Evolutionary conservation across 1,140 invertebrate genomes (phyloP).

Genomic region (Formica selysi): DNA sequence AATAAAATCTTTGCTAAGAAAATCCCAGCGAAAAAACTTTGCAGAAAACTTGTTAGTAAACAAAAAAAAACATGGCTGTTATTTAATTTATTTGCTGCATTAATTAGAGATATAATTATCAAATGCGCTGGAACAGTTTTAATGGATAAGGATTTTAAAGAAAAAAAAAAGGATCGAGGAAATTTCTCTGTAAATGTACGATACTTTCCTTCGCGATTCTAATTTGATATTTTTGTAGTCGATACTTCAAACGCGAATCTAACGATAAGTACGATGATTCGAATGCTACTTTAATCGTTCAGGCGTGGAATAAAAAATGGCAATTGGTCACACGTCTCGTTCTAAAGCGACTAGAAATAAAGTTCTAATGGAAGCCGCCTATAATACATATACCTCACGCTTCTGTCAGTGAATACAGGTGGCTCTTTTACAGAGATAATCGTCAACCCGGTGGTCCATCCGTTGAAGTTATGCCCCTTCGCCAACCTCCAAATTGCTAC

Average conservation of each 20-base stretch:
- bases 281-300: background rate
- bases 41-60: too few relatives aligned
- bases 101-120: conserved; percentile 7
- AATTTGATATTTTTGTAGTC: conserved; percentile 16
- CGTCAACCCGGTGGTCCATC: conserved; percentile 64
- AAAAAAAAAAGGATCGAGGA: background rate
- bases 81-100: background rate
- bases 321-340: conserved; percentile 33
- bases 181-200: background rate
- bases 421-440: conserved; percentile 59
- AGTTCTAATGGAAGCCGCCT: conserved; percentile 45
- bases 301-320: background rate
- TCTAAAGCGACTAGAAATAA: conserved; percentile 41
- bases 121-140: background rate
- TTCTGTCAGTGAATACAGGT: conserved; percentile 60
- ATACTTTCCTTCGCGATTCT: background rate
- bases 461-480: conserved; percentile 34
- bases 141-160: background rate
- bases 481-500: conserved; percentile 73
- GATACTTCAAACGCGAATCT: background rate
- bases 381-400: conserved; percentile 24
- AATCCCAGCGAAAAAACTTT: background rate
- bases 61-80: too few relatives aligned
- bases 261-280: background rate
- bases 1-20: background rate